Base-by-base conservation (phyloP, 1,140 invertebrate species). In the Drosophila lacteicornis region DNA sequence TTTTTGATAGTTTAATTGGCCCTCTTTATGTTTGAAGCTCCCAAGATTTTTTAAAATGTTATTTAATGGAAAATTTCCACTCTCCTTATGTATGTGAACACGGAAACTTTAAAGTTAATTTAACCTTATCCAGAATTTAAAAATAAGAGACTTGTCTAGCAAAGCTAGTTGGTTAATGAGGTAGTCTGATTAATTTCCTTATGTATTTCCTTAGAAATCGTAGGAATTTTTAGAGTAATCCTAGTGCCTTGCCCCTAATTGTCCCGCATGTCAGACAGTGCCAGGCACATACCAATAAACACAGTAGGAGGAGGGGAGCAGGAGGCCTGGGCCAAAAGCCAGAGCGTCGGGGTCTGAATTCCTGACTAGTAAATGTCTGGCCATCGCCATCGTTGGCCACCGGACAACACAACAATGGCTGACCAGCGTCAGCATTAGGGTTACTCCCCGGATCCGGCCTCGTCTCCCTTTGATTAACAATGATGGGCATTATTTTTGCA, bases 401-500 rank as follows among this genome's bases (percentile, higher is more conserved):
- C 76, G 75, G 50, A 69, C 57, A 62, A 25, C 70, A 76, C 58
- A 67, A 80, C 83, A 80, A 80, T 84, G 67, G 79, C 75, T 85
- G 77, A 85, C 81, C 81, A 84, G 78, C 71, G 76, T 75, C 62
- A 63, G 73, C 46, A 59, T 66, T 60, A 68, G 68, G 53, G 50
- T 50, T 58, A 45, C 73, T 43, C 49, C 38, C 36, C 62, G 43
- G 57, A 62, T 45, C 49, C 38, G 43, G 43, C 25, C 27, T 17
- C 42, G 58, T 65, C 59, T 56, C 50, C 38, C 66, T 86, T 80
- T 87, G 84, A 88, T 84, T 88, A 87, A 80, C 84, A 87, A 80
- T 87, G 84, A 84, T 87, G 80, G 86, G 84, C 84, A 87, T 87
- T 88, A 88, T 84, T 87, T 88, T 88, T 88, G 77, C 74, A 84